phyloP scores from a whole-genome alignment of 2,888 invertebrate genomes.

The Nipponacmea schrenckii region DNA sequence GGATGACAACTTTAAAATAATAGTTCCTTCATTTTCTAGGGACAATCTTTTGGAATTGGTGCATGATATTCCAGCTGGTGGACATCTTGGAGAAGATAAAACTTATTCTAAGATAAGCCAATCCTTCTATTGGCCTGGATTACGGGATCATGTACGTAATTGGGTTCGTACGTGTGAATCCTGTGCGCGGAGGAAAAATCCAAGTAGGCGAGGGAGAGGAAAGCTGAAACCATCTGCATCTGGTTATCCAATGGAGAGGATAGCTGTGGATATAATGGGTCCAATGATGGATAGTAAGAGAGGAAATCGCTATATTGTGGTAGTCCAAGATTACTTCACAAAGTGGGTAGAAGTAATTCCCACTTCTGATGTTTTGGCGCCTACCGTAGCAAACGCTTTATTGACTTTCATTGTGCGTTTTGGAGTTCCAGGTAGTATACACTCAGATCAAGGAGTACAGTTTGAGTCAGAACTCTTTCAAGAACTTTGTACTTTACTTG shows the following conservation, averaged over 20 bases:
- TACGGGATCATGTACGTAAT: background rate
- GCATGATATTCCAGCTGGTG: background rate
- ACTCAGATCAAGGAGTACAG: constrained; percentile 8
- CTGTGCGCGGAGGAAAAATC: background rate
- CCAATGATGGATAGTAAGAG: background rate
- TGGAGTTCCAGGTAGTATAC: constrained; percentile 3
- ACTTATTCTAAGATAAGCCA: background rate
- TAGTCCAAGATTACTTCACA: constrained; percentile 12
- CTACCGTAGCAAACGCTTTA: constrained; percentile 1
- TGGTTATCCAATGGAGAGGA: constrained; percentile 10
- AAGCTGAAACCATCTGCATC: background rate
- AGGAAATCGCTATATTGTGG: constrained; percentile 3
- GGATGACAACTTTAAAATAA: background rate
- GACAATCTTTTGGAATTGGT: background rate
- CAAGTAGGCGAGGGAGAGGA: background rate
- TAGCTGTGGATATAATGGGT: constrained; percentile 1
- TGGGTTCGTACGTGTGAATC: background rate
- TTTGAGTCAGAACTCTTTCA: background rate
- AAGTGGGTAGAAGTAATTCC: constrained; percentile 11
- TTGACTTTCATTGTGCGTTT: background rate
- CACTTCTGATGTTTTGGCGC: background rate
- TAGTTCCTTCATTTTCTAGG: background rate
- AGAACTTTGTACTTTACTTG: background rate
- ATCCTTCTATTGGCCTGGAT: background rate
- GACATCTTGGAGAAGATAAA: constrained; percentile 8